Evolutionary conservation across 2,113 vertebrate species (phyloP).

Genomic region (Rhabdornis inornatus): DNA sequence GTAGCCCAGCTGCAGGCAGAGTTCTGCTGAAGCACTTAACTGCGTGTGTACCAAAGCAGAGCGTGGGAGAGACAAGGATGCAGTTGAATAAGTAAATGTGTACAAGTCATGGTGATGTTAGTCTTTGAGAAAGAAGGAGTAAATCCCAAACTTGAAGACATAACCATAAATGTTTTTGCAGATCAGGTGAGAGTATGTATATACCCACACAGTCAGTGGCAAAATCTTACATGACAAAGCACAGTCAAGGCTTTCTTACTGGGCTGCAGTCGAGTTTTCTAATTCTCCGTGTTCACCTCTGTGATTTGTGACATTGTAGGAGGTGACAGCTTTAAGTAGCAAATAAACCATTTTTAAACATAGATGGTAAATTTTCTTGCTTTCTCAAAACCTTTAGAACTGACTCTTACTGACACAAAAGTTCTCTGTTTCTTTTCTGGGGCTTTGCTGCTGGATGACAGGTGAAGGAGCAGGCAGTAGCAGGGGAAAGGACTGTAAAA

Average conservation of each 20-base stretch:
- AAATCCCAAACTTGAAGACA: background rate
- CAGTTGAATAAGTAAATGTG: background rate
- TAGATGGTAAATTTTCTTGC: background rate
- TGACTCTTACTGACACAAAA: background rate
- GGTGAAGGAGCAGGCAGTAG: background rate
- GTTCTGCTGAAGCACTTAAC: constrained; percentile 35
- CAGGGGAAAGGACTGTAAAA: background rate
- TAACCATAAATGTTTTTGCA: background rate
- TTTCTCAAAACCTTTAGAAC: background rate
- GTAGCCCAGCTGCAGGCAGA: background rate
- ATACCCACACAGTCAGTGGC: background rate
- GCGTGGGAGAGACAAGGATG: background rate
- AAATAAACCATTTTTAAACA: background rate
- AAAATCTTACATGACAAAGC: background rate
- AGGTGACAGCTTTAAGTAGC: background rate
- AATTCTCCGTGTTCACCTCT: background rate
- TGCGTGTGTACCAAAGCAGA: background rate
- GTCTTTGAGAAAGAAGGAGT: background rate
- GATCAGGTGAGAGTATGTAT: background rate
- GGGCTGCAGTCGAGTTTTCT: background rate
- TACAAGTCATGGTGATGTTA: background rate
- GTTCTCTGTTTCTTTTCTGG: background rate
- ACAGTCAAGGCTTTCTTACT: background rate
- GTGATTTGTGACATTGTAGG: background rate
- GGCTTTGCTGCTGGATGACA: background rate